Evolutionary conservation across 1,140 invertebrate genomes (phyloP).

Genomic region (Sminthurides bifidus): DNA sequence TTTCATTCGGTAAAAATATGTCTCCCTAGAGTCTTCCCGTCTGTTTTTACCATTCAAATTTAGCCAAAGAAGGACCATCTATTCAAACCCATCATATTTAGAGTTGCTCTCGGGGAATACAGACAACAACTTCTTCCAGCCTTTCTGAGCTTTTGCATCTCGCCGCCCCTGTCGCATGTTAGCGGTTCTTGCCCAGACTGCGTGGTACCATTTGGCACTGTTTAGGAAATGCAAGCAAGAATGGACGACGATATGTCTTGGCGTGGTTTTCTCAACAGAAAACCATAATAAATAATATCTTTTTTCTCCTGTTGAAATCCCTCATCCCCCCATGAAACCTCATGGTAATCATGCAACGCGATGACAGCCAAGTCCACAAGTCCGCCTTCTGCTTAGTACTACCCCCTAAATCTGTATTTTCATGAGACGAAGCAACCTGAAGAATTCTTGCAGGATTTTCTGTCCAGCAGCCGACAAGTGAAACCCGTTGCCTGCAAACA

Average conservation of each 20-base stretch:
- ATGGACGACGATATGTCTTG: too few species aligned
- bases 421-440: not conserved
- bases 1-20: constrained; percentile 23
- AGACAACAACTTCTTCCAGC: constrained; percentile 1
- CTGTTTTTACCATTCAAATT: constrained; percentile 30
- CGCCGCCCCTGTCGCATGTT: not conserved
- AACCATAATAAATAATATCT: too few species aligned
- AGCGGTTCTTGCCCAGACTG: not conserved
- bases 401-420: not conserved
- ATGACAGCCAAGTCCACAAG: too few species aligned
- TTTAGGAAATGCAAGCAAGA: too few species aligned
- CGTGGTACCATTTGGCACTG: too few species aligned
- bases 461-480: not conserved
- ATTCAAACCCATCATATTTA: constrained; percentile 21
- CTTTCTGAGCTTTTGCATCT: not conserved
- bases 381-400: not conserved
- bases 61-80: constrained; percentile 18
- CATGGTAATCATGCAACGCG: too few species aligned
- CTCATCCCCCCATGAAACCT: not conserved
- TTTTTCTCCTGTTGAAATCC: not conserved
- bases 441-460: not conserved
- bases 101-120: not conserved
- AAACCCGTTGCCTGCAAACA: too few species aligned
- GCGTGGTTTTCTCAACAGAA: too few species aligned
- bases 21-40: constrained; percentile 15